These are phyloP conservation scores for Pogonomyrmex californicus DNA, from an alignment of 1,140 invertebrate species.

Conservation along the genomic window DNA sequence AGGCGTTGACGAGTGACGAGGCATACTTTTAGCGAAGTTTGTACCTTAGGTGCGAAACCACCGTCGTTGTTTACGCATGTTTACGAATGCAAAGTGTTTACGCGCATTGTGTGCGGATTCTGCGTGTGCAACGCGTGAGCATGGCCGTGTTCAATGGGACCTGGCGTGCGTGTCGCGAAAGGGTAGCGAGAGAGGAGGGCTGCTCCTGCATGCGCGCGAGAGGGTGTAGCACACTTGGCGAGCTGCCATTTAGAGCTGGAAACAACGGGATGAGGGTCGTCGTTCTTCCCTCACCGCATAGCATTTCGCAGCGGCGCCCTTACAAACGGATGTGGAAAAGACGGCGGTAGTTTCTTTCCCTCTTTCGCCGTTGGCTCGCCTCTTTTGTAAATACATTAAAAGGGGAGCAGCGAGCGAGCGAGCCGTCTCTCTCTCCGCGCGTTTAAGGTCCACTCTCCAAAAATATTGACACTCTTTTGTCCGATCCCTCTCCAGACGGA, in stretches of 20 bases:
- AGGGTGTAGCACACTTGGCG: constrained; percentile 84
- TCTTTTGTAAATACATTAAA: constrained; percentile 75
- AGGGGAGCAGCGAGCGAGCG: constrained; percentile 30
- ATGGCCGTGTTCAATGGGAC: constrained; percentile 80
- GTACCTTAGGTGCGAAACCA: constrained; percentile 84
- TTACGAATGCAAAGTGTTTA: constrained; percentile 87
- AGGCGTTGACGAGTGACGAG: background rate
- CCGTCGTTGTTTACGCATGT: constrained; percentile 85
- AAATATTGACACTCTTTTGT: constrained; percentile 67
- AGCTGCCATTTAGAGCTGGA: constrained; percentile 84
- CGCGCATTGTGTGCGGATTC: constrained; percentile 83
- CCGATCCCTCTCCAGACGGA: constrained; percentile 17
- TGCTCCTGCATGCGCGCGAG: constrained; percentile 79
- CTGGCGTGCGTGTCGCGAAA: constrained; percentile 80
- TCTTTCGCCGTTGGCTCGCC: constrained; percentile 40
- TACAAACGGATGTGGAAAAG: constrained; percentile 76
- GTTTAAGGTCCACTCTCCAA: constrained; percentile 53
- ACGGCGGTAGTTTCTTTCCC: constrained; percentile 75
- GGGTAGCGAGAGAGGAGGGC: constrained; percentile 66
- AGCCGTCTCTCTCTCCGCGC: background rate
- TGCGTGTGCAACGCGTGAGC: constrained; percentile 81
- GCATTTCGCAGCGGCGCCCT: constrained; percentile 61
- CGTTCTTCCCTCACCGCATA: constrained; percentile 51
- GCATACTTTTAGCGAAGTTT: constrained; percentile 58
- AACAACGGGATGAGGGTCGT: constrained; percentile 70